Conservation (phyloP, 2,888 invertebrate species). For the Plebejus melissa region DNA sequence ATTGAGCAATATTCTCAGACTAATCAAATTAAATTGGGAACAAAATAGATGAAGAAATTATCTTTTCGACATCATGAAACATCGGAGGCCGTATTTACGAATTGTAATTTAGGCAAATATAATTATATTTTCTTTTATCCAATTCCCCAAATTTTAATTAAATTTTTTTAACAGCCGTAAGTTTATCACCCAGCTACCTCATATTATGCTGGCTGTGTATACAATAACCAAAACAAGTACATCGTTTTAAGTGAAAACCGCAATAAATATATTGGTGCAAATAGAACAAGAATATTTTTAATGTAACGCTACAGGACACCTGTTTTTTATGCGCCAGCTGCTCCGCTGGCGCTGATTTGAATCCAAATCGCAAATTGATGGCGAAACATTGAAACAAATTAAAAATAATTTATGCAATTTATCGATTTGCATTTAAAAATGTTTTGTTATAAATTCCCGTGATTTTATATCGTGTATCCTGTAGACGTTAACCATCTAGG, state of each 20-base stretch:
- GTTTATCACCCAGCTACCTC: neutral
- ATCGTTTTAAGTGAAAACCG: conserved; percentile 4
- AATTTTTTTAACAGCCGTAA: no score
- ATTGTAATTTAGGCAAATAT: neutral
- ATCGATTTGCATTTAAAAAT: neutral
- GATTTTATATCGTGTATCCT: neutral
- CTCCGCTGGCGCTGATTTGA: neutral
- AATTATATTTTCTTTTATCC: no score
- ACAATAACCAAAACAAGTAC: conserved; percentile 2
- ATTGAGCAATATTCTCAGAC: neutral
- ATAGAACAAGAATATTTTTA: neutral
- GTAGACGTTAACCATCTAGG: no score
- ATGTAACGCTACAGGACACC: conserved; percentile 4
- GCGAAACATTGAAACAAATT: neutral
- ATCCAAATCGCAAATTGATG: conserved; percentile 13
- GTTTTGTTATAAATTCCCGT: neutral
- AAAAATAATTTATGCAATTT: neutral
- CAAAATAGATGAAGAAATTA: neutral
- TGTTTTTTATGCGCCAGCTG: conserved; percentile 23
- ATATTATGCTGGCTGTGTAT: neutral
- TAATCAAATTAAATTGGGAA: neutral
- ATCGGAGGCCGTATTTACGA: neutral
- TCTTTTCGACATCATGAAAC: neutral
- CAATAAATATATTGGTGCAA: conserved; percentile 9
- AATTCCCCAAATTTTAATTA: no score